These are phyloP conservation scores for Aptenodytes forsteri DNA, from an alignment of 2,113 vertebrate genomes.

Conservation along the genomic window DNA sequence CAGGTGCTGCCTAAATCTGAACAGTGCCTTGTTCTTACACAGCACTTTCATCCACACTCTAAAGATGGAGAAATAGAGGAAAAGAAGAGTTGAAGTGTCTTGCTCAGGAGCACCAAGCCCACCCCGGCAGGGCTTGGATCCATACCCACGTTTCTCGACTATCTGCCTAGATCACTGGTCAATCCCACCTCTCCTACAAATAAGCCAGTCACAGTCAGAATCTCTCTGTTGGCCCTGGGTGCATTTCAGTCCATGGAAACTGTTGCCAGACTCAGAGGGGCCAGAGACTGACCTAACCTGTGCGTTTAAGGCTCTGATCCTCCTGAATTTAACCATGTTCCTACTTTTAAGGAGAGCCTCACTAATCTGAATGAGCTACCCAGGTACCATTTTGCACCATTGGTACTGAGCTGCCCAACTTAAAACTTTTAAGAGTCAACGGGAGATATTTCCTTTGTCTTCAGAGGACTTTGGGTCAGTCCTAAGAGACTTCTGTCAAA, in stretches of 20 bases:
- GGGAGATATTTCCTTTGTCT: background rate
- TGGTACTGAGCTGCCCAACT: background rate
- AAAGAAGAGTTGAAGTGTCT: background rate
- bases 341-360: background rate
- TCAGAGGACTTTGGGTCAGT: background rate
- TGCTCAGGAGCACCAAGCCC: background rate
- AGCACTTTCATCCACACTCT: background rate
- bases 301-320: background rate
- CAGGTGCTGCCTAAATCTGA: background rate
- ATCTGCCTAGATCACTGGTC: background rate
- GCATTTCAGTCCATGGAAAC: background rate
- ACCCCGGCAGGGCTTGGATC: background rate
- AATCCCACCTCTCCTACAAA: background rate
- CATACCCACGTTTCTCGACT: rapidly evolving
- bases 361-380: background rate
- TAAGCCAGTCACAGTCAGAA: background rate
- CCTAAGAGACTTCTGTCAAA: background rate
- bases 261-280: background rate
- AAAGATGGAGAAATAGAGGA: background rate
- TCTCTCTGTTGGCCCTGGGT: background rate
- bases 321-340: background rate
- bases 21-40: background rate
- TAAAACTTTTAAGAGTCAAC: background rate
- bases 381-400: background rate
- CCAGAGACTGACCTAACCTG: background rate